These are phyloP conservation scores for Pseudois nayaur DNA, from an alignment of 2,113 vertebrate genomes.

Conservation along the genomic window DNA sequence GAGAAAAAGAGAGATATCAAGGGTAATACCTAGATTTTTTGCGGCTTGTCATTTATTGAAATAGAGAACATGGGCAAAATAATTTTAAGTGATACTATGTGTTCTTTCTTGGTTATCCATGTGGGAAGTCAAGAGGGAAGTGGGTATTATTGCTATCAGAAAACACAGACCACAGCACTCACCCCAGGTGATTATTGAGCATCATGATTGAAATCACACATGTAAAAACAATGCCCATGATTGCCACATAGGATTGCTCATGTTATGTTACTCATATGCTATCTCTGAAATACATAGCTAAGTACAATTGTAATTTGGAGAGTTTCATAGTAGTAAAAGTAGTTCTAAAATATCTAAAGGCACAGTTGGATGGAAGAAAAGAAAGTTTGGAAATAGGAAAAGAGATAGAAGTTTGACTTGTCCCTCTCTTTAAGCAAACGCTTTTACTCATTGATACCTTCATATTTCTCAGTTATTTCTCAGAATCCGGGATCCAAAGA, in stretches of 20 bases:
- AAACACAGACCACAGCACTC: neutral
- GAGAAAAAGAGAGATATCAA: neutral
- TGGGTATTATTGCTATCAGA: neutral
- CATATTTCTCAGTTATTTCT: neutral
- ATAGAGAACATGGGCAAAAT: neutral
- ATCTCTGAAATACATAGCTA: neutral
- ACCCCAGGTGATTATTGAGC: neutral
- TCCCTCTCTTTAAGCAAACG: neutral
- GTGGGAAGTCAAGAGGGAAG: neutral
- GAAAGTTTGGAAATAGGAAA: neutral
- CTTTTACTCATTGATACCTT: neutral
- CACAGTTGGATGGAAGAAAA: neutral
- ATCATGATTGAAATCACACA: neutral
- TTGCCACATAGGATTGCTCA: neutral
- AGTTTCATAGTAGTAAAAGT: neutral
- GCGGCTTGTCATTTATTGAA: neutral
- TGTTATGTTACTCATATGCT: neutral
- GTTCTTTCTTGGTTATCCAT: neutral
- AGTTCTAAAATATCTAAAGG: neutral
- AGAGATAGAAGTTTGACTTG: neutral
- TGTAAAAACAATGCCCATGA: neutral
- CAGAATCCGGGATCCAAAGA: neutral
- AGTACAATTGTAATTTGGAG: neutral
- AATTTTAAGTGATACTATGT: neutral
- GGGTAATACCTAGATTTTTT: neutral